Evolutionary conservation across 2,888 invertebrate genomes (phyloP).

Genomic region (Sclerodermus sp.): DNA sequence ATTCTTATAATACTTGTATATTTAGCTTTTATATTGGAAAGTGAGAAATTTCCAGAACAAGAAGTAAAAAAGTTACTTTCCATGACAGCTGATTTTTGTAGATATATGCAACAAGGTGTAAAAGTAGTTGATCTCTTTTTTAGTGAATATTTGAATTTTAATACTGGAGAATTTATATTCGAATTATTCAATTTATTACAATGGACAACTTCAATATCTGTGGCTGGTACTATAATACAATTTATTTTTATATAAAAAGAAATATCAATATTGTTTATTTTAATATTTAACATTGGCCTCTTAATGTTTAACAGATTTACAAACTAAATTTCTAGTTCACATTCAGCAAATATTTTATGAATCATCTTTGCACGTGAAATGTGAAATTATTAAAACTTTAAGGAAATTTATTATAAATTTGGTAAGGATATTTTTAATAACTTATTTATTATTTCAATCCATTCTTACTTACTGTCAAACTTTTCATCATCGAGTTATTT

Average conservation of each 20-base stretch:
- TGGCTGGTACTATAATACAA: slow-evolving; percentile 28
- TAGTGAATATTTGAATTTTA: slow-evolving; percentile 43
- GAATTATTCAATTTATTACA: slow-evolving; percentile 44
- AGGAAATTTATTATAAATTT: slow-evolving; percentile 39
- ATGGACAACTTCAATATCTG: slow-evolving; percentile 44
- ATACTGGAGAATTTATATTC: slow-evolving; percentile 38
- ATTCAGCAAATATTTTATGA: slow-evolving; percentile 44
- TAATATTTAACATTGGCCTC: neutral
- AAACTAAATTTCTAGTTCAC: slow-evolving; percentile 36
- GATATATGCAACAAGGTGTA: slow-evolving; percentile 53
- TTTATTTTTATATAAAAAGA: neutral
- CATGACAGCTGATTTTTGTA: slow-evolving; percentile 44
- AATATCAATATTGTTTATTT: slow-evolving; percentile 1
- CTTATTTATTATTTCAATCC: neutral
- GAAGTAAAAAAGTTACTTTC: slow-evolving; percentile 43
- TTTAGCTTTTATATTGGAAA: slow-evolving; percentile 47
- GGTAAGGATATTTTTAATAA: slow-evolving; percentile 26
- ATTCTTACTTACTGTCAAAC: neutral
- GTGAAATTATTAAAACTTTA: slow-evolving; percentile 41
- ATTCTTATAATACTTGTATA: neutral
- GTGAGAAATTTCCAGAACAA: slow-evolving; percentile 34
- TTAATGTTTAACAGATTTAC: slow-evolving; percentile 33
- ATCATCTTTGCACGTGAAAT: slow-evolving; percentile 40
- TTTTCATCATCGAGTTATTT: no score
- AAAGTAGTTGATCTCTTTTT: slow-evolving; percentile 48